phyloP scores from a whole-genome alignment of 2,888 invertebrate genomes.

The Pelosia muscerda region DNA sequence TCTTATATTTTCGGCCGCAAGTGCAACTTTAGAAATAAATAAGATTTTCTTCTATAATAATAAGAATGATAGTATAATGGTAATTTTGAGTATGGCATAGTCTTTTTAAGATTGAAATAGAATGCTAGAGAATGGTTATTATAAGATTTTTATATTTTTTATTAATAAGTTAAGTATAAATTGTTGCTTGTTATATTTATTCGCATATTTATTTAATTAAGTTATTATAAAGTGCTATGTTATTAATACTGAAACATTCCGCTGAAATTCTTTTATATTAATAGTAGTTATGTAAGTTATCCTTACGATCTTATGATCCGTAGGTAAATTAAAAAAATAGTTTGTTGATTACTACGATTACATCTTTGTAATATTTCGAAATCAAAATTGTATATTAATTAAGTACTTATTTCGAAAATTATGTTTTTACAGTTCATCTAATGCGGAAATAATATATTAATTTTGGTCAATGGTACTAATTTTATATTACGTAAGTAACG shows the following conservation, averaged over 20 bases:
- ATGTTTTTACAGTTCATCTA: not conserved
- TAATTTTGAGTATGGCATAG: conserved; percentile 2
- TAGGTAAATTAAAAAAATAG: not conserved
- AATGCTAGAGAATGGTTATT: conserved; percentile 26
- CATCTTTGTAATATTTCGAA: not conserved
- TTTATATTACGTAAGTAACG: conserved; percentile 54
- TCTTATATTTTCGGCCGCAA: conserved; percentile 43
- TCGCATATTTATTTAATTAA: conserved; percentile 14
- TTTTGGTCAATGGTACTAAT: conserved; percentile 28
- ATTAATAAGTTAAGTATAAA: conserved; percentile 19
- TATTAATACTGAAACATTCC: conserved; percentile 69
- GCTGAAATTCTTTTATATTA: conserved; percentile 33
- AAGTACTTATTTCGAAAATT: not conserved
- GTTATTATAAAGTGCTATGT: conserved; percentile 27
- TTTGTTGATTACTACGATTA: not conserved
- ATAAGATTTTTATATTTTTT: conserved; percentile 1
- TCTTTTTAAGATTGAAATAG: conserved; percentile 22
- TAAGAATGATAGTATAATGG: conserved; percentile 15
- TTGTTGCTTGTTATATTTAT: conserved; percentile 25
- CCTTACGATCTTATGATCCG: not conserved
- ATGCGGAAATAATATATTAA: not conserved
- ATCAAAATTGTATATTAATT: not conserved
- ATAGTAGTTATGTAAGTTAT: not conserved
- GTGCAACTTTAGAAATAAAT: conserved; percentile 46
- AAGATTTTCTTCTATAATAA: conserved; percentile 14